Conservation (phyloP, 37 sponge, comb jelly and placozoan genomes). For the Haliclona indistincta region DNA sequence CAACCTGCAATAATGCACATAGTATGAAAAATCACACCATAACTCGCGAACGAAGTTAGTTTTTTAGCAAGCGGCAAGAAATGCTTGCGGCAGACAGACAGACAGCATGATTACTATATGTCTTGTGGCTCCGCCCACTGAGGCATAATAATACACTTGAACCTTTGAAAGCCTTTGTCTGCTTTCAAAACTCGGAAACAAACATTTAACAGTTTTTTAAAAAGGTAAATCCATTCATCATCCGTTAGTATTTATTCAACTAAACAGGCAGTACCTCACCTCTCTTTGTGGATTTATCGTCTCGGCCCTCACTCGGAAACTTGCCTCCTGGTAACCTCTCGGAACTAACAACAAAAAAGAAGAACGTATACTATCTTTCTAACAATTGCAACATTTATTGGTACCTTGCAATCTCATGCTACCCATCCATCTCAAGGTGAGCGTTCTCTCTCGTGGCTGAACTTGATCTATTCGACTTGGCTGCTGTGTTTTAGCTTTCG, state of each 20-base stretch:
- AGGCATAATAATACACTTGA: too few relatives aligned
- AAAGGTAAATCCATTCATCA: too few relatives aligned
- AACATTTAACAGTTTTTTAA: neutral
- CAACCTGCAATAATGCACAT: neutral
- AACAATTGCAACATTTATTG: neutral
- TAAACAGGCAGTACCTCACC: neutral
- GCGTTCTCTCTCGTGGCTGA: neutral
- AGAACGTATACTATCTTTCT: too few relatives aligned
- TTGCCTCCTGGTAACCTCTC: neutral
- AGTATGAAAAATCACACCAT: neutral
- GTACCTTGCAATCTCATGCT: constrained; percentile 1
- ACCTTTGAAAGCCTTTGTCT: neutral
- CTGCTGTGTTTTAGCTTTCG: too few relatives aligned
- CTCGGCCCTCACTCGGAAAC: neutral
- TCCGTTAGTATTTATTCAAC: too few relatives aligned
- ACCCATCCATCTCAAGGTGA: neutral
- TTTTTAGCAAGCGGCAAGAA: too few relatives aligned
- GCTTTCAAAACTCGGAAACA: neutral
- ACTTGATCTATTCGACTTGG: too few relatives aligned
- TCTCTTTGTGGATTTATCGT: neutral
- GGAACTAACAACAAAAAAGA: neutral
- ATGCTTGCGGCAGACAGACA: too few relatives aligned
- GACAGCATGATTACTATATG: too few relatives aligned
- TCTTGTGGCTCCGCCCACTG: neutral
- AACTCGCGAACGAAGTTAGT: too few relatives aligned